Percentiles rank a stretch among this genome's conserved stretches.
These are phyloP conservation scores for Brachyptera risi DNA, from an alignment of 2,888 invertebrate genomes.

Conservation along the genomic window DNA sequence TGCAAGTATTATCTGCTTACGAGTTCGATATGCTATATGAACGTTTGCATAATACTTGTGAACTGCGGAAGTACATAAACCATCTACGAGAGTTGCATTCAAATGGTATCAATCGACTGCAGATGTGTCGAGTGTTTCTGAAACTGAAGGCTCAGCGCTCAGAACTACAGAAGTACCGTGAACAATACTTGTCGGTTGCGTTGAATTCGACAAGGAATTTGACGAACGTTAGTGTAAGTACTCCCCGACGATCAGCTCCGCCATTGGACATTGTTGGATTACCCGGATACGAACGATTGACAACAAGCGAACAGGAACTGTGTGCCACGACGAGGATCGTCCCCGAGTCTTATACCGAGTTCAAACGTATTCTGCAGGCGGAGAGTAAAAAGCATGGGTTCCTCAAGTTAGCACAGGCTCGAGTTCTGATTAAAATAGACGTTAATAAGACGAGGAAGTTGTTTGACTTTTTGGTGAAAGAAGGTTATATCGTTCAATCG, in stretches of 20 bases:
- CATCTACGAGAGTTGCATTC: slow-evolving; percentile 47
- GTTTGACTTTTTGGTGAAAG: slow-evolving; percentile 68
- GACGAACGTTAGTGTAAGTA: background rate
- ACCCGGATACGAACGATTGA: slow-evolving; percentile 73
- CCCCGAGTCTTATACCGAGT: slow-evolving; percentile 74
- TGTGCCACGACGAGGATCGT: slow-evolving; percentile 72
- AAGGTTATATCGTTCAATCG: slow-evolving; percentile 71
- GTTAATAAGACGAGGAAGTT: slow-evolving; percentile 79
- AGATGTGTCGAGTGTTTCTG: slow-evolving; percentile 60
- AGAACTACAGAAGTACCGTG: slow-evolving; percentile 50
- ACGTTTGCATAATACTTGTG: slow-evolving; percentile 65
- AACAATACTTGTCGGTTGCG: slow-evolving; percentile 41
- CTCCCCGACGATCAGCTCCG: slow-evolving; percentile 42
- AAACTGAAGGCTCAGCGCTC: slow-evolving; percentile 60
- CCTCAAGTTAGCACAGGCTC: slow-evolving; percentile 74
- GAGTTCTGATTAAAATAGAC: slow-evolving; percentile 84
- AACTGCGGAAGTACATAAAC: slow-evolving; percentile 53
- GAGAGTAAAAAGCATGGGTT: slow-evolving; percentile 74
- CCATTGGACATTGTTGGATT: slow-evolving; percentile 66
- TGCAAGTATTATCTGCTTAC: slow-evolving; percentile 68
- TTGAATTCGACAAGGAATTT: background rate
- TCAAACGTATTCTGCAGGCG: slow-evolving; percentile 65
- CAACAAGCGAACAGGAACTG: slow-evolving; percentile 64
- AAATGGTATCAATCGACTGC: slow-evolving; percentile 65
- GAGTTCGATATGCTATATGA: slow-evolving; percentile 76